Evolutionary conservation across 1,140 invertebrate genomes (phyloP), one percentile per base, ranked within the genome.

Genomic region (Drosophila truncata): DNA sequence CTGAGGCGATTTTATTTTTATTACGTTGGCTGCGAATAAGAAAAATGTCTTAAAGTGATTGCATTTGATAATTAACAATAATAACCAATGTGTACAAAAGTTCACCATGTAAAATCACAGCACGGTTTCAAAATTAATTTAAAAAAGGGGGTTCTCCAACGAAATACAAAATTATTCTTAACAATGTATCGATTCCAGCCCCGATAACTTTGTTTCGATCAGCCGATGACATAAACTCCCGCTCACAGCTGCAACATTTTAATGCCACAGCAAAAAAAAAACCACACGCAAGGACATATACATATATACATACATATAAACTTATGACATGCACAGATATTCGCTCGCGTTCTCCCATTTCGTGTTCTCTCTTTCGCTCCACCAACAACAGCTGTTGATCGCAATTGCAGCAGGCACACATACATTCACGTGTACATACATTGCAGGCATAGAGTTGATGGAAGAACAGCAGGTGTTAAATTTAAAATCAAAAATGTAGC

Each of bases 401-500:
- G 72, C 67, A 77, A 80, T 76, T 83, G 71, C 80, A 80, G 67
- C 63, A 60, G 31, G 5, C 47, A 29, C 47, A 60, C 70, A 20
- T n/a, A 69, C 25, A 25, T 35, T 52, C 25, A 5, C 9, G 46
- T 25, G 18, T 37, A 64, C 47, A 49, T 33, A 16, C 33, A 25
- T 41, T 29, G 44, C 8, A 39, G 35, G 49, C 59, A 61, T 33
- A 39, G 49, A 55, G 66, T 49, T 88, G 84, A 87, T 87, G 80
- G 61, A 84, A 84, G 76, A 80, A 83, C 83, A 87, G 84, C 83
- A 87, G 84, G 84, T 87, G 84, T 84, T 87, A 78, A 88, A 78
- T 70, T 60, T 50, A 80, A 82, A 84, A 84, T 72, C 65, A 73
- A 80, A 76, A 82, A 66, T 70, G 58, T 44, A 73, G 59, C 66